Base-by-base conservation (phyloP, 2,113 vertebrate genomes). In the human (Homo sapiens) region DNA sequence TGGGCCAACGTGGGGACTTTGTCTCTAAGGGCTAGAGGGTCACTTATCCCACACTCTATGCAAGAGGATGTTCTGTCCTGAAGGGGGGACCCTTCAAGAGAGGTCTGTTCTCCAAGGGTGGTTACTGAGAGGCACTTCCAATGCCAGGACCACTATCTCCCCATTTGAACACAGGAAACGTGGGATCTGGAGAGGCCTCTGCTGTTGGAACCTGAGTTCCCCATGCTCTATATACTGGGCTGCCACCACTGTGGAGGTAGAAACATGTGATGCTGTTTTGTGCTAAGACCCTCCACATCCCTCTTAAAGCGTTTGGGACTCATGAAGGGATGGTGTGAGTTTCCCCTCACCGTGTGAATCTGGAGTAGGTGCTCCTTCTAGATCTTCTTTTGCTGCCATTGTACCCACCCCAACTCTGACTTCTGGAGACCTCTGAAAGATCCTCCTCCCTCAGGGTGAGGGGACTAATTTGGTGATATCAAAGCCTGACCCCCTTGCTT, bases 201-300 rank as follows among this genome's bases (percentile, higher is more conserved):
- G 10, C 8, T 30, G 20, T 23, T 0, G 3, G 8, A 1, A 7
- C 3, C n/a, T 11, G 48, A 57, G n/a, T 43, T 76, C 25, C n/a
- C 59, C 20, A 8, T 18, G 40, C 9, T 88, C 40, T 18, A 1
- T 4, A 7, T 83, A 32, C 32, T 72, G 38, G 17, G 43, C 25
- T 92, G 13, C 35, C 52, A 27, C 43, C n/a, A 38, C 2, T 18
- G 27, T 8, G 45, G 68, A 84, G 22, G 40, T 11, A 82, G n/a
- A 83, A 70, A 23, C 25, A 45, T 2, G 7, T 38, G 18, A 66
- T 32, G 6, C 35, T 72, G 1, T 68, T 81, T 87, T 61, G 4
- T 38, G 6, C 13, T 78, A 32, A 68, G 82, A 50, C 1, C 3
- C 5, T 87, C 55, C 73, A 73, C 12, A 18, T 22, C 14, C 30